Percentiles rank a stretch among this genome's conserved stretches.
Evolutionary conservation across 2,113 vertebrate species (phyloP).

Genomic region (Aegithalos caudatus): DNA sequence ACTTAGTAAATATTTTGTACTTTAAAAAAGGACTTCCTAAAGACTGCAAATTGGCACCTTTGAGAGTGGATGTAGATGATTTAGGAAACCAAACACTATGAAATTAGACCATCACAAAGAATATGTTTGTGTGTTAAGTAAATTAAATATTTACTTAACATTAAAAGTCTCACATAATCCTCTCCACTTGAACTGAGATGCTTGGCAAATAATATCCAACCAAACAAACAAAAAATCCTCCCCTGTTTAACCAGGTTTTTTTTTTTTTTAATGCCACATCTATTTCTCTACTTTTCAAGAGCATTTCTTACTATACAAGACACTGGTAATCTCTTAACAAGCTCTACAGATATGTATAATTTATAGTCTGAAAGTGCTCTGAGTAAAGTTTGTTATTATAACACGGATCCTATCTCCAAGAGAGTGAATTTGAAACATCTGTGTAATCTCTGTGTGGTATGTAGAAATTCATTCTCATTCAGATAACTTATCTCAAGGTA

Average conservation of each 20-base stretch:
- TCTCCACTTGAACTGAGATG: background rate
- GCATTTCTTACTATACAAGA: background rate
- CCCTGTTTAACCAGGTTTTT: background rate
- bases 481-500: background rate
- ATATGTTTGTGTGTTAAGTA: background rate
- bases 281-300: background rate
- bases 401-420: background rate
- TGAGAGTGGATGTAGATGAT: background rate
- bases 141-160: background rate
- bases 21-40: background rate
- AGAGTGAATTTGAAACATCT: background rate
- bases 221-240: background rate
- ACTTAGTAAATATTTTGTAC: background rate
- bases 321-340: background rate
- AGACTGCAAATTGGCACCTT: background rate
- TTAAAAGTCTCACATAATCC: background rate
- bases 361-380: background rate
- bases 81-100: background rate
- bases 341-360: background rate
- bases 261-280: background rate
- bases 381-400: background rate
- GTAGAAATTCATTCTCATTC: background rate
- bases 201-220: background rate
- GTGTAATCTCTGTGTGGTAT: background rate
- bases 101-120: background rate